Percentiles rank a stretch among this genome's conserved stretches.
Conservation (phyloP, 92 coral and sea anemone species). For the Heteractis magnifica region DNA sequence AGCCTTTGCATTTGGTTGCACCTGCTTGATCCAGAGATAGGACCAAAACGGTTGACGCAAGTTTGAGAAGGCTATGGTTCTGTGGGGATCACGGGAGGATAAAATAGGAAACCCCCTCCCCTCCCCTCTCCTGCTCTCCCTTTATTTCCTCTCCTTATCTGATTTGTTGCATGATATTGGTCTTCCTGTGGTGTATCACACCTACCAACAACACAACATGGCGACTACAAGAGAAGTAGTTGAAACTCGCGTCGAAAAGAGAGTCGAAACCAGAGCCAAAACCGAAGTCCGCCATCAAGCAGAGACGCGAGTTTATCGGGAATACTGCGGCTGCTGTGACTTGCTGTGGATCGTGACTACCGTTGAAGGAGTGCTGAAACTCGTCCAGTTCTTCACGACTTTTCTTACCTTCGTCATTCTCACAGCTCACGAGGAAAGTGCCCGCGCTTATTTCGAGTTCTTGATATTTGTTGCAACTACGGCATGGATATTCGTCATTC, state of each 20-base stretch:
- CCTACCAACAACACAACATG: constrained; percentile 8
- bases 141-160: not conserved
- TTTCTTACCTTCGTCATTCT: constrained; percentile 69
- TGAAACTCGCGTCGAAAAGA: constrained; percentile 28
- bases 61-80: too few species aligned
- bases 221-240: constrained; percentile 28
- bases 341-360: constrained; percentile 69
- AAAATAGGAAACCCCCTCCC: not conserved
- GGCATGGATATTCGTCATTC: constrained; percentile 73
- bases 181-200: constrained; percentile 4
- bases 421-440: constrained; percentile 55
- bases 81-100: too few species aligned
- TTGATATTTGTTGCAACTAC: constrained; percentile 82
- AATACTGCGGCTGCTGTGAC: constrained; percentile 64
- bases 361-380: constrained; percentile 76
- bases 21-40: too few species aligned
- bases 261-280: constrained; percentile 36
- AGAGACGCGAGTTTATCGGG: constrained; percentile 37
- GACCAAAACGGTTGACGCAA: too few species aligned
- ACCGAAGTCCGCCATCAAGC: constrained; percentile 26
- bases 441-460: constrained; percentile 67
- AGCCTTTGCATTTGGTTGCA: too few species aligned
- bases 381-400: constrained; percentile 60
- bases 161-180: not conserved
- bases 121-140: not conserved